Base-by-base conservation (phyloP, 2,113 vertebrate genomes). In the Stigmatopora nigra region DNA sequence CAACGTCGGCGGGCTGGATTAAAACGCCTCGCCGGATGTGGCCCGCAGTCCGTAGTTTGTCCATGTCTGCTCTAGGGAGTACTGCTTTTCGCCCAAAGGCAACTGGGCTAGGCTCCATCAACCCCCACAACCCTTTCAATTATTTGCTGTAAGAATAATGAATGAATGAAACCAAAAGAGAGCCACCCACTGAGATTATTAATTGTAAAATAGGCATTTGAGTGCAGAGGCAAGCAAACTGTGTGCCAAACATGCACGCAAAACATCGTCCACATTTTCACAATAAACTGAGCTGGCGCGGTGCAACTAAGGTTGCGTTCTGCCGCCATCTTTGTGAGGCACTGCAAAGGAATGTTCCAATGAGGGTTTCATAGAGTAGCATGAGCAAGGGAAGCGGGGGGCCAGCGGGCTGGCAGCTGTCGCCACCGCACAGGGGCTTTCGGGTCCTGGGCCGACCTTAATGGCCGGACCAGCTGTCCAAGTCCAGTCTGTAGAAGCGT, bases 391-490 rank as follows among this genome's bases (percentile, higher is more conserved):
- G 35, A 3, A 14, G 35, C 9, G 38, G 57, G 17, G 57, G 80
- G 82, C 86, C 85, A 84, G 83, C 81, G 80, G 83, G 85, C 86
- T 88, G 89, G 88, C 90, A 92, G 91, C 91, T 92, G 91, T 90
- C 88, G 85, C 85, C 79, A 85, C 86, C 82, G 88, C 79, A 83
- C 71, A 10, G 88, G 86, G 87, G 85, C 87, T 88, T 85, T 79
- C 78, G 63, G 88, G 85, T 88, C 88, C 71, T 69, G 81, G 84
- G 86, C 84, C 82, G 87, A 70, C 81, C 84, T 84, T 91, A 90
- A 91, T 91, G 88, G 87, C 89, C 82, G 74, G 88, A 92, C 88
- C 91, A 92, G 91, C 90, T 92, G 91, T 92, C 90, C 82, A 70
- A 90, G 85, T 89, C 82, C 86, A 82, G 88, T 90, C 86, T 89